Evolutionary conservation across 2,113 vertebrate genomes (phyloP).

Genomic region (Sula dactylatra): DNA sequence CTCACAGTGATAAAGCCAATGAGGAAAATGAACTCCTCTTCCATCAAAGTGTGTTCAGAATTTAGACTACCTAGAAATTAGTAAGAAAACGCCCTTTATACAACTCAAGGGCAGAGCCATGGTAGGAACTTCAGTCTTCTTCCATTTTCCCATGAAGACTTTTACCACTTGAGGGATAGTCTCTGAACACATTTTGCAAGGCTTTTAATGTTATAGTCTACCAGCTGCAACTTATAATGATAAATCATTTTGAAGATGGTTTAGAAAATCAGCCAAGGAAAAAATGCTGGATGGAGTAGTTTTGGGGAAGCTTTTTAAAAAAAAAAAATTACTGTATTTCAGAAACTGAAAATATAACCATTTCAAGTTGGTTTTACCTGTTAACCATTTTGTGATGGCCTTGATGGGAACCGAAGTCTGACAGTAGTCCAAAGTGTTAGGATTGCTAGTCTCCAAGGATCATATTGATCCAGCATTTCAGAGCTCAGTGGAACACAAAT

Average conservation of each 20-base stretch:
- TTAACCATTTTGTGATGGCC: background rate
- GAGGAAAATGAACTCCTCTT: background rate
- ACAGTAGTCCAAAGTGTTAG: background rate
- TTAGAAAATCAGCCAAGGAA: background rate
- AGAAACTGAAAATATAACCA: background rate
- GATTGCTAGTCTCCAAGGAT: background rate
- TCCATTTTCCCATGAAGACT: background rate
- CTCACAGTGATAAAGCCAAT: background rate
- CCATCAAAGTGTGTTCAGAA: background rate
- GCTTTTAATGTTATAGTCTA: background rate
- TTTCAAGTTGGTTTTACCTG: background rate
- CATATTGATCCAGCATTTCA: background rate
- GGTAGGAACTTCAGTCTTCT: background rate
- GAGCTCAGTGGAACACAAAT: background rate
- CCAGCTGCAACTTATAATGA: background rate
- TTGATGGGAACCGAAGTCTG: background rate
- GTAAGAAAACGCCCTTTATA: background rate
- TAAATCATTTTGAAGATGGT: background rate
- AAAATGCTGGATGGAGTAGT: background rate
- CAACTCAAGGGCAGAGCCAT: background rate
- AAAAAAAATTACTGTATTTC: background rate
- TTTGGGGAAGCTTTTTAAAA: background rate
- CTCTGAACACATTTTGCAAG: background rate
- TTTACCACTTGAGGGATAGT: background rate
- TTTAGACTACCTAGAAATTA: background rate